Percentiles rank a stretch among this genome's conserved stretches.
Conservation (phyloP, 2,888 invertebrate genomes). For the Myopa testacea region DNA sequence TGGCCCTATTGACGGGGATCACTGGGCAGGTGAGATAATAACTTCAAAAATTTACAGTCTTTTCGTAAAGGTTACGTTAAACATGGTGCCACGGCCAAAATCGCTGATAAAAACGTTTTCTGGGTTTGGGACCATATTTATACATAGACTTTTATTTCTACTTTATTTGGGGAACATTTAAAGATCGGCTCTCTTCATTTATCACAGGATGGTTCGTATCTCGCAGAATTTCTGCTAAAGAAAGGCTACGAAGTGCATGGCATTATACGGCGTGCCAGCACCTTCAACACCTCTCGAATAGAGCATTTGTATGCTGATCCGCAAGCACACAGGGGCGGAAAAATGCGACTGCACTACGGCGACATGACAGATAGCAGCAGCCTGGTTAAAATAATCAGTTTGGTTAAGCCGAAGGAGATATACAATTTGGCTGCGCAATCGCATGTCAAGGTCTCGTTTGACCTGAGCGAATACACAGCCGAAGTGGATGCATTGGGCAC, state of each 20-base stretch:
- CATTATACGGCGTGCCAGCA: slow-evolving; percentile 91
- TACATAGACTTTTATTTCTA: no score
- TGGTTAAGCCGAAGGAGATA: slow-evolving; percentile 84
- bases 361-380: slow-evolving; percentile 99
- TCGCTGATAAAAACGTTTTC: no score
- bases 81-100: no score
- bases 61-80: no score
- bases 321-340: slow-evolving; percentile 86
- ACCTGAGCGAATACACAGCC: slow-evolving; percentile 98
- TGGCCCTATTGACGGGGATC: slow-evolving; percentile 96
- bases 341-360: slow-evolving; percentile 96
- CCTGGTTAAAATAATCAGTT: slow-evolving; percentile 83
- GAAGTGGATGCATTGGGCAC: slow-evolving; percentile 98
- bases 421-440: slow-evolving; percentile 99
- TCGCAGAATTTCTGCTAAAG: slow-evolving; percentile 91
- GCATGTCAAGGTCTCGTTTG: slow-evolving; percentile 99
- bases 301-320: slow-evolving; percentile 95
- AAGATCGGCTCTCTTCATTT: background rate
- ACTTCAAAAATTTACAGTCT: background rate
- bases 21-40: slow-evolving; percentile 88
- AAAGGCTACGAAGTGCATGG: slow-evolving; percentile 98
- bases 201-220: slow-evolving; percentile 95
- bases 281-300: slow-evolving; percentile 96
- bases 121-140: no score
- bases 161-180: no score